Base-by-base conservation (phyloP, 2,797 vertebrate species). In the Peromyscus attwateri region DNA sequence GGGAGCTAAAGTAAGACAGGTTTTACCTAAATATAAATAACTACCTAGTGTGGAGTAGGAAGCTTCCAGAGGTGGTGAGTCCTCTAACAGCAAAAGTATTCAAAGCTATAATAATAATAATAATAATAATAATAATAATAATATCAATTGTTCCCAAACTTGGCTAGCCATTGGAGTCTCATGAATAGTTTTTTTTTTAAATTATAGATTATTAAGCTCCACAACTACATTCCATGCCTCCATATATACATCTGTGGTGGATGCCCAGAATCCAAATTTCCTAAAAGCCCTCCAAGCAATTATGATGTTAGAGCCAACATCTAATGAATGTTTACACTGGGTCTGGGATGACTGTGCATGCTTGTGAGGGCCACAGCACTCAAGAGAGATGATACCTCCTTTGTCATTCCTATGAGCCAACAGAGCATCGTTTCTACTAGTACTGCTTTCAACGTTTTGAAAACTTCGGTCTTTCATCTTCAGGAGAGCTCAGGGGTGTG, bases 21-120 rank as follows among this genome's bases (percentile, higher is more conserved):
- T 79, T 84, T 95, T 92, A 57, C 92, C 62, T 96, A 76, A 91
- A 4, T 76, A 46, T 91, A 87, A 92, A 29, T 89, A 82, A 91
- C 29, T 92, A 57, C 52, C 27, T 57, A 29, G 4, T 19, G 27
- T 76, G 52, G 77, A 70, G 37, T 34, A 1, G 16, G 23, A 66
- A 73, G 80, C 12, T 92, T 82, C 37, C 14, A 43, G 71, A 84
- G 49, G 37, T 40, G 9, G 77, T 75, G 46, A 52, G 40, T 17
- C 62, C 25, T 77, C 52, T 40, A 79, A 55, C 11, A 92, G 37
- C 37, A 60, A 55, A 85, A 73, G 71, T 89, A 95, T 52, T 91
- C 60, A 79, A 89, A 52, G 12, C 21, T n/a, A 49, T 95, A 37
- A 66, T 87, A 95, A 80, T 57, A 57, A 95, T 62, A n/a, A 49